These are phyloP conservation scores for Bagarius yarrelli DNA, from an alignment of 2,113 vertebrate species.

Conservation along the genomic window DNA sequence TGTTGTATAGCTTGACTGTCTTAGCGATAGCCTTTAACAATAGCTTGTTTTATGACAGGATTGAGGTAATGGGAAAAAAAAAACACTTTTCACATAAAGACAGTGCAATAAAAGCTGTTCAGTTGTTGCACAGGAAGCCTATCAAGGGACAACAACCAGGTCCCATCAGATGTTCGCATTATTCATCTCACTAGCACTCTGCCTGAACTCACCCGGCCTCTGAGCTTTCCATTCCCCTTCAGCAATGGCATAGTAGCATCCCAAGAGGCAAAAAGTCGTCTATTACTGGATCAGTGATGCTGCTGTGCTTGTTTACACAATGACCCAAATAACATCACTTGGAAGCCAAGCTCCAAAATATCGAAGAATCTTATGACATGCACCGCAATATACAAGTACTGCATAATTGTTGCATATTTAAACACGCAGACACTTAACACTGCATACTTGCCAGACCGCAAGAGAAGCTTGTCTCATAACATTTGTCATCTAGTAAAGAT, in stretches of 20 bases:
- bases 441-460: too few relatives aligned
- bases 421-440: not conserved
- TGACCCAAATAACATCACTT: conserved; percentile 68
- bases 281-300: conserved; percentile 49
- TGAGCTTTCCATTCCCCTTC: conserved; percentile 38
- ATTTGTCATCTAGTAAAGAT: too few relatives aligned
- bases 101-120: conserved; percentile 50
- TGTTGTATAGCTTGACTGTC: conserved; percentile 1
- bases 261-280: conserved; percentile 36
- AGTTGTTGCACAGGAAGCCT: conserved; percentile 60
- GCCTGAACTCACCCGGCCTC: conserved; percentile 48
- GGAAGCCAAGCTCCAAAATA: conserved; percentile 42
- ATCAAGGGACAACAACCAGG: conserved; percentile 62
- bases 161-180: conserved; percentile 70
- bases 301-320: conserved; percentile 61
- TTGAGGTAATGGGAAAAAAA: conserved; percentile 59
- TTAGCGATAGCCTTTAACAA: conserved; percentile 19
- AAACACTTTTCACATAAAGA: conserved; percentile 63
- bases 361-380: conserved; percentile 31
- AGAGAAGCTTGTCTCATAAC: too few relatives aligned
- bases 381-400: conserved; percentile 29
- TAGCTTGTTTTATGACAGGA: conserved; percentile 45
- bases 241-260: conserved; percentile 49
- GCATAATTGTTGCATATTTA: not conserved
- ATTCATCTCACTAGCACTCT: conserved; percentile 63